These are phyloP conservation scores for Coelinius sp. DNA, from an alignment of 2,888 invertebrate species.

Conservation along the genomic window DNA sequence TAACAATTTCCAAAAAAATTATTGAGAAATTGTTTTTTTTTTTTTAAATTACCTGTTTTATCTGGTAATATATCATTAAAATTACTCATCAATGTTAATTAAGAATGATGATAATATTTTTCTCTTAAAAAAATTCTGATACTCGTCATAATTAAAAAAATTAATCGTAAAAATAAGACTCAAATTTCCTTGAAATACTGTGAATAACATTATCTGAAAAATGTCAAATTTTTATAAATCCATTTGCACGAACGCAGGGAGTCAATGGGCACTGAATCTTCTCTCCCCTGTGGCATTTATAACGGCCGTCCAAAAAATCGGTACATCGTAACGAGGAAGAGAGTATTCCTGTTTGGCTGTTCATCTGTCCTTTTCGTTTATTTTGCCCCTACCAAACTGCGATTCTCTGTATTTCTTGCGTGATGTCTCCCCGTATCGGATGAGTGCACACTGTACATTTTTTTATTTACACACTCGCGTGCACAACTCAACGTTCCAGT, in stretches of 20 bases:
- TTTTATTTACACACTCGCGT: constrained; percentile 36
- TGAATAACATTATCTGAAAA: not conserved
- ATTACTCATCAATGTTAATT: too few species aligned
- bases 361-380: constrained; percentile 12
- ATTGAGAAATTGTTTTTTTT: too few species aligned
- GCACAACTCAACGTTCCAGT: constrained; percentile 35
- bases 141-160: not conserved
- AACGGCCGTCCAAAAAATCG: constrained; percentile 4
- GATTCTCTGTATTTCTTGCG: constrained; percentile 3
- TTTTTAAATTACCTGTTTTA: too few species aligned
- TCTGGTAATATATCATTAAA: too few species aligned
- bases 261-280: constrained; percentile 6
- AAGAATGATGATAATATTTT: too few species aligned
- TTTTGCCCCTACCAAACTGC: not conserved
- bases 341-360: constrained; percentile 8
- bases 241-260: not conserved
- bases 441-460: constrained; percentile 23
- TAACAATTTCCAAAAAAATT: too few species aligned
- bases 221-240: not conserved
- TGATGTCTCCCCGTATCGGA: constrained; percentile 12
- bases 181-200: not conserved
- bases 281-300: not conserved
- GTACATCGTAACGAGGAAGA: not conserved
- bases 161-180: not conserved
- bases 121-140: too few species aligned